A percentile compares a stretch with the other conserved stretches of the same genome.
phyloP scores from a whole-genome alignment of 2,113 vertebrate genomes.

The Carettochelys insculpta region DNA sequence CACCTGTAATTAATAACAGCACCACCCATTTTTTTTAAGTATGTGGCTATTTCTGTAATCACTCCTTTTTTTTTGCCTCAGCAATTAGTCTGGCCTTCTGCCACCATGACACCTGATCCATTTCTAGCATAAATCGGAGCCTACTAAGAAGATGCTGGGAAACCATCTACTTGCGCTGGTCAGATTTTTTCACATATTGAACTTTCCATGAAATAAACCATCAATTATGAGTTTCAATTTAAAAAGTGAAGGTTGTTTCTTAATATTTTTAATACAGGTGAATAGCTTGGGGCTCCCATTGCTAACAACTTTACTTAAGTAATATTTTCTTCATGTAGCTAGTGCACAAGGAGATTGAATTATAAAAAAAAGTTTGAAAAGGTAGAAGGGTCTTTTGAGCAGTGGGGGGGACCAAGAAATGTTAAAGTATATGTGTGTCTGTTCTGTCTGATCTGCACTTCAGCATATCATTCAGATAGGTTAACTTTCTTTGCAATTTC shows the following conservation, averaged over 20 bases:
- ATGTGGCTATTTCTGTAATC: neutral
- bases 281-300: neutral
- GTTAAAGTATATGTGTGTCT: neutral
- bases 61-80: neutral
- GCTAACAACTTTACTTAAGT: neutral
- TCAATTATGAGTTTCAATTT: neutral
- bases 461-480: neutral
- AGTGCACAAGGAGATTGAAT: neutral
- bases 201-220: accelerated
- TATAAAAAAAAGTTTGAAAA: neutral
- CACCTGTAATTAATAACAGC: neutral
- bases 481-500: neutral
- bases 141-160: neutral
- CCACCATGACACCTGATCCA: neutral
- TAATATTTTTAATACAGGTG: neutral
- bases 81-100: accelerated
- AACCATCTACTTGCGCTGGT: neutral
- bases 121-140: neutral
- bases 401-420: neutral
- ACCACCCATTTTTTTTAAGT: neutral
- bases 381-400: neutral
- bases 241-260: neutral
- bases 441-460: neutral
- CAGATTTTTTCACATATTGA: neutral
- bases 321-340: neutral